Conservation (phyloP, 2,113 vertebrate species). For the Equus quagga region DNA sequence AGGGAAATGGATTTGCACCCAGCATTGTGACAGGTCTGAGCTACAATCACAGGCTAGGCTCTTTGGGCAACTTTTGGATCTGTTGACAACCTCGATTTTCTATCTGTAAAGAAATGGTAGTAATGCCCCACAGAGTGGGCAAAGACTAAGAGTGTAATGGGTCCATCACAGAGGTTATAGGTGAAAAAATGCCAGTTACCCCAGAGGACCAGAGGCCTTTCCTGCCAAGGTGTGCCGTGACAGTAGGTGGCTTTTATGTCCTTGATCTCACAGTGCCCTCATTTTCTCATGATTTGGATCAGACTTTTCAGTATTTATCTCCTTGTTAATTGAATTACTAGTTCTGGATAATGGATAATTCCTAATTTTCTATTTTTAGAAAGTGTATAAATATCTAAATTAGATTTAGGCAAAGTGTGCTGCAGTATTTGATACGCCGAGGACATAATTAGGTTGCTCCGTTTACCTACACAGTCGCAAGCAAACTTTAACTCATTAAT, state of each 20-base stretch:
- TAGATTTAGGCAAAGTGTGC: conserved; percentile 80
- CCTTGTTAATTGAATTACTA: conserved; percentile 82
- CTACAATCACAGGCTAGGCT: background rate
- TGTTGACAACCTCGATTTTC: background rate
- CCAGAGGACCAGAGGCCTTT: background rate
- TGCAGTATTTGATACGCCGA: conserved; percentile 76
- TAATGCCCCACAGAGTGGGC: background rate
- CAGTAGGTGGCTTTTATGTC: conserved; percentile 13
- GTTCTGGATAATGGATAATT: conserved; percentile 83
- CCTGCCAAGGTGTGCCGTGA: background rate
- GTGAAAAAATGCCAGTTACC: background rate
- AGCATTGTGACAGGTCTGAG: background rate
- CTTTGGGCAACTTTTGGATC: background rate
- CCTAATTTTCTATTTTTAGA: conserved; percentile 83
- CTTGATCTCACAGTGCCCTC: conserved; percentile 67
- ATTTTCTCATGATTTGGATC: conserved; percentile 69
- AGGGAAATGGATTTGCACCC: background rate
- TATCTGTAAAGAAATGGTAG: background rate
- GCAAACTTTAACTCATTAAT: conserved; percentile 81
- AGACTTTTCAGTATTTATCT: conserved; percentile 76
- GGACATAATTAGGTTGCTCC: conserved; percentile 81
- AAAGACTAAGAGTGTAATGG: background rate
- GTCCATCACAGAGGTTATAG: no score
- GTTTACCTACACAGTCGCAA: conserved; percentile 74
- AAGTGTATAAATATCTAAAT: conserved; percentile 85